Percentiles rank a stretch among this genome's conserved stretches.
Evolutionary conservation across 1,140 invertebrate genomes (phyloP).

Genomic region (Samia ricini): DNA sequence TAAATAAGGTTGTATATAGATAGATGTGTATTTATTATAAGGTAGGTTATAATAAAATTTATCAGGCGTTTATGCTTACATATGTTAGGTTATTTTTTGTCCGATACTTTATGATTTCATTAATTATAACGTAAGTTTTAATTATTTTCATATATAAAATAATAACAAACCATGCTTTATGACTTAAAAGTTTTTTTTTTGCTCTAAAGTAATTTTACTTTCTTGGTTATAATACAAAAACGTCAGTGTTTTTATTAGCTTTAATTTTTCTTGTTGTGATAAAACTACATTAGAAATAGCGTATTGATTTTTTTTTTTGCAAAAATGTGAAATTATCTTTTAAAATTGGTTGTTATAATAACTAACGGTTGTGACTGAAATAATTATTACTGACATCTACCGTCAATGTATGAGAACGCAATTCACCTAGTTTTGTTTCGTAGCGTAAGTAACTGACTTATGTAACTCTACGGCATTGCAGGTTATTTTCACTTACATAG

Average conservation of each 20-base stretch:
- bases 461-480: slow-evolving; percentile 57
- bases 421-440: neutral
- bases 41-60: neutral
- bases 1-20: neutral
- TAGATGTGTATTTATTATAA: neutral
- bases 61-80: neutral
- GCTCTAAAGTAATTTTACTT: too few species aligned
- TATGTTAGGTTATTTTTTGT: neutral
- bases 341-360: neutral
- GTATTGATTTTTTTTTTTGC: too few species aligned
- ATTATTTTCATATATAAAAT: neutral
- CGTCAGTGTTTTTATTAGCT: too few species aligned
- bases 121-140: neutral
- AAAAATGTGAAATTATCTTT: neutral
- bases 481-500: slow-evolving; percentile 18
- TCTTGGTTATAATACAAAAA: too few species aligned
- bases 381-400: neutral
- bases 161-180: too few species aligned
- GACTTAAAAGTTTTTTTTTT: too few species aligned
- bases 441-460: slow-evolving; percentile 29
- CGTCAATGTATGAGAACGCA: neutral
- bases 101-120: neutral
- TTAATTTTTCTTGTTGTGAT: too few species aligned
- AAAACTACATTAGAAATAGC: too few species aligned
- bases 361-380: neutral